phyloP scores from a whole-genome alignment of 2,888 invertebrate species.

The Ophion obscuratus region DNA sequence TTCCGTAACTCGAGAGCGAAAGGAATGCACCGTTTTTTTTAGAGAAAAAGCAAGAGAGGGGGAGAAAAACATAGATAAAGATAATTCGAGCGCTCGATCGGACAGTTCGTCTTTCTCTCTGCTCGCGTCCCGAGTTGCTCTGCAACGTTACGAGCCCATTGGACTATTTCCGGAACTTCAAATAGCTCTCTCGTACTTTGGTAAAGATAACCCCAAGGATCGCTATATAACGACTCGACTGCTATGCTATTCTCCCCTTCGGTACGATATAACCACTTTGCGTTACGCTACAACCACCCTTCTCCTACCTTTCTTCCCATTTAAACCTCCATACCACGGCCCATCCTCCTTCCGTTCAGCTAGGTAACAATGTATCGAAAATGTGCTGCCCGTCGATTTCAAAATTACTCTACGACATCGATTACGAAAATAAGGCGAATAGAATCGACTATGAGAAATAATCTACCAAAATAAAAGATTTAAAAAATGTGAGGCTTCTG shows the following conservation, averaged over 20 bases:
- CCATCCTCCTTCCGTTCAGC: not conserved
- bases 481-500: too few relatives aligned
- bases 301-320: conserved; percentile 32
- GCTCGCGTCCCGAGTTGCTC: conserved; percentile 22
- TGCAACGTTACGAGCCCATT: conserved; percentile 53
- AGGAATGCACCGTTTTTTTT: not conserved
- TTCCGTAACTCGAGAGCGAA: not conserved
- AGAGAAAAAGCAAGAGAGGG: not conserved
- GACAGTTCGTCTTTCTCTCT: conserved; percentile 47
- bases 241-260: not conserved
- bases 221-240: conserved; percentile 12
- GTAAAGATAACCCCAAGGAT: conserved; percentile 53
- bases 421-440: not conserved
- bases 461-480: too few relatives aligned
- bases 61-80: not conserved
- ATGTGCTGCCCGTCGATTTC: not conserved
- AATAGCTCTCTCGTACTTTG: conserved; percentile 51
- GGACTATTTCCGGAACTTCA: conserved; percentile 54
- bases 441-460: too few relatives aligned
- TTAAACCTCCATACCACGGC: conserved; percentile 7
- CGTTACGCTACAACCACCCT: conserved; percentile 43
- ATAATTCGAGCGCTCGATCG: not conserved
- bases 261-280: conserved; percentile 38
- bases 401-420: not conserved
- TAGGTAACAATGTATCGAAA: conserved; percentile 10